A percentile compares a stretch with the other conserved stretches of the same genome.
Evolutionary conservation across 2,888 invertebrate genomes (phyloP).

Genomic region (Drosophila helvetica): DNA sequence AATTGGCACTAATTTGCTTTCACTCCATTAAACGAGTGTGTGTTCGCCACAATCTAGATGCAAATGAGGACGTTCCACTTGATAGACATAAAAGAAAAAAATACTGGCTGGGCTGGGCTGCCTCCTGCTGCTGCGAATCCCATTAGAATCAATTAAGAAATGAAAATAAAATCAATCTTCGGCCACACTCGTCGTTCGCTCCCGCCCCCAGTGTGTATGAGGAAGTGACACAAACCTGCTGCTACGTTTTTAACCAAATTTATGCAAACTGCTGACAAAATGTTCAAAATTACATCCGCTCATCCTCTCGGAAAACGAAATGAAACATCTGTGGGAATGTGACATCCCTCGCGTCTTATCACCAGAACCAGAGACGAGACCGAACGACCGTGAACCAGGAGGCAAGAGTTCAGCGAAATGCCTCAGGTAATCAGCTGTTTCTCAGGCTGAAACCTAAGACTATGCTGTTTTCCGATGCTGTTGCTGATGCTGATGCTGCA

Average conservation of each 20-base stretch:
- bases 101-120: slow-evolving; percentile 10
- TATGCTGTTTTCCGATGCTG: slow-evolving; percentile 10
- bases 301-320: slow-evolving; percentile 14
- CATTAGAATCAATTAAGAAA: slow-evolving; percentile 49
- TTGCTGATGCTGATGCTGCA: slow-evolving; percentile 34
- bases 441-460: neutral
- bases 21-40: slow-evolving; percentile 22
- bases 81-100: slow-evolving; percentile 11
- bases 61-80: slow-evolving; percentile 57
- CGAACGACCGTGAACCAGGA: slow-evolving; percentile 61
- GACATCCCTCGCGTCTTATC: slow-evolving; percentile 23
- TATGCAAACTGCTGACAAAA: slow-evolving; percentile 41
- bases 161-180: slow-evolving; percentile 51
- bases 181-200: slow-evolving; percentile 1
- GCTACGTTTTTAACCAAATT: slow-evolving; percentile 43
- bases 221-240: slow-evolving; percentile 26
- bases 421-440: slow-evolving; percentile 36
- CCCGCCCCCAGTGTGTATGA: slow-evolving; percentile 15
- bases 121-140: slow-evolving; percentile 11
- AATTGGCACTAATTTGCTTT: slow-evolving; percentile 51
- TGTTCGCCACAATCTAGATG: slow-evolving; percentile 52
- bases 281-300: slow-evolving; percentile 53
- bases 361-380: slow-evolving; percentile 12
- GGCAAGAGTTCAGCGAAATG: slow-evolving; percentile 49
- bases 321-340: slow-evolving; percentile 22